Evolutionary conservation across 2,113 vertebrate species (phyloP).

Genomic region (Nycticryphes semicollaris): DNA sequence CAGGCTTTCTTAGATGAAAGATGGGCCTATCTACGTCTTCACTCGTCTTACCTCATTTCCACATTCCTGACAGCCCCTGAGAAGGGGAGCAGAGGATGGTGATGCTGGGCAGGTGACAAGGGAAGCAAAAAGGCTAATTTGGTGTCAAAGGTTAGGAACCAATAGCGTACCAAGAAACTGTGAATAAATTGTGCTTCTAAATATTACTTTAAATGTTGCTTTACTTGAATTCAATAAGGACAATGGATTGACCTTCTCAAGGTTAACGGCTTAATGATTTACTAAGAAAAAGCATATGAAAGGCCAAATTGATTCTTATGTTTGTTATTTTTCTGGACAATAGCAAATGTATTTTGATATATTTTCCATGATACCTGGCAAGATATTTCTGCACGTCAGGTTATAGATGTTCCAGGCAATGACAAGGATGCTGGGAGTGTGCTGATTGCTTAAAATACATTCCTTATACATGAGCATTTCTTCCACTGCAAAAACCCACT

Average conservation of each 20-base stretch:
- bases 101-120: not conserved
- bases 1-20: not conserved
- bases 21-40: not conserved
- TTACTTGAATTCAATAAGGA: not conserved
- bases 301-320: not conserved
- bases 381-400: not conserved
- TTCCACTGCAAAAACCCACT: not conserved
- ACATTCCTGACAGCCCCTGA: not conserved
- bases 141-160: not conserved
- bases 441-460: not conserved
- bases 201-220: not conserved
- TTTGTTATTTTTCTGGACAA: not conserved
- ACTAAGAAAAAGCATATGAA: not conserved
- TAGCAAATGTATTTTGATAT: not conserved
- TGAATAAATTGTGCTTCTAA: not conserved
- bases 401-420: not conserved
- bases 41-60: not conserved
- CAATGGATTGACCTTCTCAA: not conserved
- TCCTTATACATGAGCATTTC: not conserved
- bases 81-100: not conserved
- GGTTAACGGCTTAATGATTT: not conserved
- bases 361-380: constrained; percentile 4
- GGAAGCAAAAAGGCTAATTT: not conserved
- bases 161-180: not conserved
- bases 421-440: not conserved